Conservation (phyloP, 2,113 vertebrate genomes). For the Tetraodon nigroviridis region DNA sequence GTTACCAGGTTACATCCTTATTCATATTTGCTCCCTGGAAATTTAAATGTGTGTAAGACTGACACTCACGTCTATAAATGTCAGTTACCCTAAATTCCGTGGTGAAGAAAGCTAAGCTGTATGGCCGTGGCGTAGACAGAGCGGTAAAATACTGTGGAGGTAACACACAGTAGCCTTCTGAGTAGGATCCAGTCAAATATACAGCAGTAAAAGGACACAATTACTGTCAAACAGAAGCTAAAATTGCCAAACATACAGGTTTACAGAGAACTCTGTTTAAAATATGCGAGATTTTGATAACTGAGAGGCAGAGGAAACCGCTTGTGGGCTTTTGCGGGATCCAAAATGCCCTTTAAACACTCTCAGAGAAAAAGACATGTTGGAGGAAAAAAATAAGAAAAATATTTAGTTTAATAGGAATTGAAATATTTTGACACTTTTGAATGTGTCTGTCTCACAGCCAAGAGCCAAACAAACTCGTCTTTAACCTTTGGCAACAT, state of each 20-base stretch:
- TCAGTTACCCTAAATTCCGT: slow-evolving; percentile 5
- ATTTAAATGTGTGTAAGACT: not conserved
- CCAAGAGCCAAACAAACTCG: slow-evolving; percentile 5
- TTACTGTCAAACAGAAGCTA: slow-evolving; percentile 8
- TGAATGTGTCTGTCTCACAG: not conserved
- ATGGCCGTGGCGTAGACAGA: slow-evolving; percentile 17
- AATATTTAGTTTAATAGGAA: not conserved
- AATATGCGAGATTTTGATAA: not conserved
- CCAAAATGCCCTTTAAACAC: no score
- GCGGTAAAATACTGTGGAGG: slow-evolving; percentile 32
- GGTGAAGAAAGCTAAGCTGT: slow-evolving; percentile 24
- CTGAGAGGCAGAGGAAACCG: no score
- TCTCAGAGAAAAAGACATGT: no score
- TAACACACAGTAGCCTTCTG: slow-evolving; percentile 20
- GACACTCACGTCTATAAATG: slow-evolving; percentile 27
- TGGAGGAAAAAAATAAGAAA: not conserved
- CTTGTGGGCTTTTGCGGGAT: no score
- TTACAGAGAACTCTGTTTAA: slow-evolving; percentile 11
- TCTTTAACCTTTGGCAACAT: slow-evolving; percentile 41
- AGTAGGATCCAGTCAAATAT: slow-evolving; percentile 17
- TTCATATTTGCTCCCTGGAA: slow-evolving; percentile 14
- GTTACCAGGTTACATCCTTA: slow-evolving; percentile 14
- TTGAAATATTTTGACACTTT: not conserved
- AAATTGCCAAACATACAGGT: slow-evolving; percentile 2
- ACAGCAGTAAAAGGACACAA: not conserved